Percentiles rank a stretch among this genome's conserved stretches.
phyloP scores from a whole-genome alignment of 2,888 invertebrate genomes.

The Acronicta aceris region DNA sequence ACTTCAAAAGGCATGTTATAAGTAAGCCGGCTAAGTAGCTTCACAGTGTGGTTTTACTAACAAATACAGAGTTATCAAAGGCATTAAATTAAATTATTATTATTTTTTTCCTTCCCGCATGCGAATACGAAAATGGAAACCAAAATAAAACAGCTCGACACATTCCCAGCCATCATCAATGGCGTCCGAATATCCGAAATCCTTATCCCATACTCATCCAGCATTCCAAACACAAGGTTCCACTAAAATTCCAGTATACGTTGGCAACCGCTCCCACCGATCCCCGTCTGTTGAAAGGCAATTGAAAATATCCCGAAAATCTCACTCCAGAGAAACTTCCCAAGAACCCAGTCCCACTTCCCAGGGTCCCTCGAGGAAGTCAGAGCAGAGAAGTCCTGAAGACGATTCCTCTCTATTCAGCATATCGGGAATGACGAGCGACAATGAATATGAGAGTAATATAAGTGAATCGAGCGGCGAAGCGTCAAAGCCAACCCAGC shows the following conservation, averaged over 20 bases:
- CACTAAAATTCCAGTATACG: conserved; percentile 93
- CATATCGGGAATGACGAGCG: conserved; percentile 89
- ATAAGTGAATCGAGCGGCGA: conserved; percentile 87
- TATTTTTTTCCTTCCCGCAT: conserved; percentile 82
- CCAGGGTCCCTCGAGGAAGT: conserved; percentile 83
- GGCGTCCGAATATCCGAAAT: conserved; percentile 85
- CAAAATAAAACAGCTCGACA: conserved; percentile 82
- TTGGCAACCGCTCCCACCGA: conserved; percentile 90
- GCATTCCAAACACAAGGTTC: conserved; percentile 90
- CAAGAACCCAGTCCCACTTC: conserved; percentile 85
- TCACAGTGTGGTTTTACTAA: conserved; percentile 68
- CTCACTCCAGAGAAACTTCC: conserved; percentile 80
- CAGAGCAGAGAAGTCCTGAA: conserved; percentile 88
- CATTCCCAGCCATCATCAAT: conserved; percentile 89
- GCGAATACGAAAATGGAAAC: conserved; percentile 80
- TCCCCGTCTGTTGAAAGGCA: conserved; percentile 85
- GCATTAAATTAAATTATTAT: conserved; percentile 60
- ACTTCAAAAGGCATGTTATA: conserved; percentile 59
- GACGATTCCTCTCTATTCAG: conserved; percentile 88
- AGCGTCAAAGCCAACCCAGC: conserved; percentile 84
- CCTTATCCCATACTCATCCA: conserved; percentile 86
- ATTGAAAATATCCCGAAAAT: conserved; percentile 72
- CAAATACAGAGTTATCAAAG: conserved; percentile 49
- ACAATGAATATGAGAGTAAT: conserved; percentile 89
- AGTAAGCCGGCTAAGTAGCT: conserved; percentile 58